phyloP scores from a whole-genome alignment of 2,888 invertebrate genomes.

The Leptopilina drosophilae region DNA sequence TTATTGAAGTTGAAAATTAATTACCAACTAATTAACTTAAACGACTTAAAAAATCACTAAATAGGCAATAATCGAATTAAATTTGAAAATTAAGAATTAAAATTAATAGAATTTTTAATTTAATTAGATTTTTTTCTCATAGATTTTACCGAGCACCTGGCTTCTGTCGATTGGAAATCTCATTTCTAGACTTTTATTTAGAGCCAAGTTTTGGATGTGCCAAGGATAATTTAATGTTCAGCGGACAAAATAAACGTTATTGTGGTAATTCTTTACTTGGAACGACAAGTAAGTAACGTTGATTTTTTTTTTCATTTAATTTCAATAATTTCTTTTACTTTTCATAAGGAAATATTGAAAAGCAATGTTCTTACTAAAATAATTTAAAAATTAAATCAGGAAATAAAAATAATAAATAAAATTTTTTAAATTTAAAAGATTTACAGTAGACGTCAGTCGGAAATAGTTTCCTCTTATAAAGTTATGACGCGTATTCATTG shows the following conservation, averaged over 20 bases:
- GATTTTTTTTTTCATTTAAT: neutral
- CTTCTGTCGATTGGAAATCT: slow-evolving; percentile 74
- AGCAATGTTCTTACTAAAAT: no score
- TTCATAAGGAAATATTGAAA: no score
- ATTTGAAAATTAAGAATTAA: no score
- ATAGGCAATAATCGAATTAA: no score
- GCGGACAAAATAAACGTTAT: slow-evolving; percentile 70
- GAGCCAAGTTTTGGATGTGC: slow-evolving; percentile 74
- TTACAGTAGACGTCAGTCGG: no score
- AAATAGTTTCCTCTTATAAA: neutral
- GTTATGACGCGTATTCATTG: neutral
- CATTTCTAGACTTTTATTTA: slow-evolving; percentile 76
- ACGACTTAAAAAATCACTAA: no score
- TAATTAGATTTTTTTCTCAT: slow-evolving; percentile 48
- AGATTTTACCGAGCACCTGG: slow-evolving; percentile 76
- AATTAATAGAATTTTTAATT: neutral
- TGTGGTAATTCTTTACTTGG: slow-evolving; percentile 75
- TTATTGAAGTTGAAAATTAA: no score
- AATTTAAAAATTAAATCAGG: no score
- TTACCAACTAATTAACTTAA: no score
- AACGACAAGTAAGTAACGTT: slow-evolving; percentile 67
- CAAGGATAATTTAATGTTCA: slow-evolving; percentile 76
- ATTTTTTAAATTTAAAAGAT: no score
- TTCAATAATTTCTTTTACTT: no score
- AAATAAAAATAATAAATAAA: neutral